Base-by-base conservation (phyloP, 2,797 vertebrate species). In the Sorex maritimensis region DNA sequence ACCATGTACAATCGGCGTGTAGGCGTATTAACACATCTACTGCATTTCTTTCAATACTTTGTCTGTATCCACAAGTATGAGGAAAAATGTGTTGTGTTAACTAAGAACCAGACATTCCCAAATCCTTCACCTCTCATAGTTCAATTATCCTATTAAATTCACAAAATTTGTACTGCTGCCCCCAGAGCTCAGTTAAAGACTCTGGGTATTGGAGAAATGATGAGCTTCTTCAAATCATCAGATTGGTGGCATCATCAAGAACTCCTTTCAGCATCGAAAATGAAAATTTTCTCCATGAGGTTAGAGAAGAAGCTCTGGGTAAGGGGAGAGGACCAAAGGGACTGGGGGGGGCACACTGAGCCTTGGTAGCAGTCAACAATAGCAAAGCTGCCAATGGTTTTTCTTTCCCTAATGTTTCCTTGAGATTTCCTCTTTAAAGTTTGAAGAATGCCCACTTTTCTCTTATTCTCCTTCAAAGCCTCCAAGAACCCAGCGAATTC, bases 181-280 rank as follows among this genome's bases (percentile, higher is more conserved):
- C 63, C 44, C 49, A 49, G 9, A 85, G 13, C n/a, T 41, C 15
- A 26, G 38, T 68, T 52, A 91, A 91, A 7, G 44, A 55, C 38
- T 9, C 77, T 44, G 8, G 1, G 24, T 9, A 12, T 55, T 7
- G 24, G 23, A 86, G 26, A 63, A 17, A 38, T 38, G n/a, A 34
- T 1, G 14, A 15, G 46, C 23, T 92, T 44, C 26, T 68, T 63
- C 58, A 69, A 30, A 46, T 82, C 46, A 71, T 11, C 8, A 26
- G 38, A 24, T 49, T n/a, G 63, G 46, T 68, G 30, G 21, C 13
- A 75, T 72, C 92, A 79, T 6, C 69, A 84, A 92, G 34, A 84
- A 84, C 74, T 69, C 68, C 44, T 30, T 12, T 81, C 69, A 85
- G 88, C 68, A 79, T 68, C 58, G 67, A 55, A 61, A 78, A 77